Base-by-base conservation (phyloP, 2,797 vertebrate species). In the Enteromius mattozi region DNA sequence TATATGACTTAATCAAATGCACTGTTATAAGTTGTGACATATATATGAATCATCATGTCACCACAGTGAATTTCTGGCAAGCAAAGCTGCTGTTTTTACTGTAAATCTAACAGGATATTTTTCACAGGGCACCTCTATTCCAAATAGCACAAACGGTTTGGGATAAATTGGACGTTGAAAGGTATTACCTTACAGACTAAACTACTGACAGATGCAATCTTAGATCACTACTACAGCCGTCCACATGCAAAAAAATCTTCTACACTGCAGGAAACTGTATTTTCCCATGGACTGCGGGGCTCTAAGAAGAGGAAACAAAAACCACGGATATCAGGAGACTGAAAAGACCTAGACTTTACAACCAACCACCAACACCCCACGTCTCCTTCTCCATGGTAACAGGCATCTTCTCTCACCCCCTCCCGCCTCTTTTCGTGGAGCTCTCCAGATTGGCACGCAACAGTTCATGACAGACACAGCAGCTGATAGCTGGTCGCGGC, bases 301-400 rank as follows among this genome's bases (percentile, higher is more conserved):
- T 86, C 19, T 16, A 68, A 30, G 63, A 78, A 78, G 51, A 71
- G 83, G 71, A 84, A 47, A 77, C 74, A 33, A 88, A 86, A 85
- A 85, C 54, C 19, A 72, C 12, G 40, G 27, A 77, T 83, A 77
- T 76, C 24, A 56, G 42, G 14, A 74, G 72, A 66, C 81, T 76
- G 24, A 68, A 17, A 17, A 68, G 81, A 69, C 63, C 33, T 66
- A 77, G 45, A 77, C 78, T 85, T 75, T 74, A 86, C 83, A 90
- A 89, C 90, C 90, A 90, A 90, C 91, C 88, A 90, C 88, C 83
- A 87, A 87, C 83, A 76, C 81, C 80, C 88, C 75, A 86, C 80
- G 81, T 81, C 47, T 80, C 30, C 75, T 80, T 92, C 82, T 81
- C 91, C 90, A 91, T 91, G 86, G 90, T 87, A 89, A 92, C 90